phyloP scores from a whole-genome alignment of 1,140 invertebrate species.

The Phymorhynchus buccinoides region DNA sequence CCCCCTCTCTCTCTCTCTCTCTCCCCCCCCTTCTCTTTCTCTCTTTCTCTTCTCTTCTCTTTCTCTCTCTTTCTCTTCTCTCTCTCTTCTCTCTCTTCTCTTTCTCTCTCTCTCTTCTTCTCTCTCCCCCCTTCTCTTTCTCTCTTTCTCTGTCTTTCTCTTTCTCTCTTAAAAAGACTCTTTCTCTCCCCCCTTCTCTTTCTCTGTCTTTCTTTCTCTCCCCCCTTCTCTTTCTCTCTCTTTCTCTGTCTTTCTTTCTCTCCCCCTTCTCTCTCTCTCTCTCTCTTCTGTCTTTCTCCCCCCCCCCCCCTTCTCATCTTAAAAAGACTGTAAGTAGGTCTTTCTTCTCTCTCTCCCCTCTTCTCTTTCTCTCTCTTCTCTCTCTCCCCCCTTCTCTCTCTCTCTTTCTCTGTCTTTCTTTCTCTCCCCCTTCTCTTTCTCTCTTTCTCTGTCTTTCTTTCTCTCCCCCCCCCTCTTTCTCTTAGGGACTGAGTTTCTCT shows the following conservation, averaged over 20 bases:
- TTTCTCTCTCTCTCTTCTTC: not conserved
- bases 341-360: not conserved
- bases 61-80: no score
- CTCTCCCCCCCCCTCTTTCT: no score
- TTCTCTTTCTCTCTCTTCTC: not conserved
- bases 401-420: not conserved
- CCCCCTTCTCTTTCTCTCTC: constrained; percentile 8
- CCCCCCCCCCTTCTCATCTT: not conserved
- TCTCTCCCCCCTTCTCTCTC: not conserved
- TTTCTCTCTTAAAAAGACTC: not conserved
- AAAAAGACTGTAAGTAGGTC: not conserved
- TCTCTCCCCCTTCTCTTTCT: not conserved
- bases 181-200: not conserved
- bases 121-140: constrained; percentile 5
- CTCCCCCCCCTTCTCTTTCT: no score
- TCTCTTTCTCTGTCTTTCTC: not conserved
- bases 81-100: no score
- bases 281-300: not conserved
- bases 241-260: not conserved
- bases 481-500: no score
- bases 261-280: not conserved
- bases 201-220: not conserved
- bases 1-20: no score
- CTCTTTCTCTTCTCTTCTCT: no score
- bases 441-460: not conserved